Percentiles rank a stretch among this genome's conserved stretches.
These are phyloP conservation scores for Megaceryle torquata DNA, from an alignment of 2,113 vertebrate species.

Conservation along the genomic window DNA sequence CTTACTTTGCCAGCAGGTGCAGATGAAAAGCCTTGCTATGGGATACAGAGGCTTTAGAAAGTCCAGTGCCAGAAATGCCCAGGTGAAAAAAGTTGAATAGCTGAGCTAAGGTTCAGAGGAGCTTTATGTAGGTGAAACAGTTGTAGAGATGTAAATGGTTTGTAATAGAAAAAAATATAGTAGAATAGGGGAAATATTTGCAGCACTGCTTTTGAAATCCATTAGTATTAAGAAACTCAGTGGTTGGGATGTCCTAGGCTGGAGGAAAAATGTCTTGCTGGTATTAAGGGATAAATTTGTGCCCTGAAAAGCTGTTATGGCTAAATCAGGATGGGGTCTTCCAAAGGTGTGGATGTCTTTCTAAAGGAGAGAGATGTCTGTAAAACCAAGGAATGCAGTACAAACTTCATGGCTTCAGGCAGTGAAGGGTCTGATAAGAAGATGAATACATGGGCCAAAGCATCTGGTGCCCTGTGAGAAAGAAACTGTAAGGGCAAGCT, in stretches of 20 bases:
- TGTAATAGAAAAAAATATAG: not conserved
- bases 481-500: not conserved
- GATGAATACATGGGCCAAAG: not conserved
- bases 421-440: not conserved
- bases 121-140: not conserved
- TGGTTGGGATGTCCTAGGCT: not conserved
- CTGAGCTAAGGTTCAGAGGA: not conserved
- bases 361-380: not conserved
- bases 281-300: not conserved
- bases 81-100: not conserved
- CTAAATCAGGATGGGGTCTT: not conserved
- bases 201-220: not conserved
- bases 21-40: not conserved
- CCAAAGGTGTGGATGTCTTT: not conserved
- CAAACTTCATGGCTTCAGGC: not conserved
- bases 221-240: not conserved
- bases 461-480: not conserved
- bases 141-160: not conserved
- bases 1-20: not conserved
- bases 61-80: not conserved
- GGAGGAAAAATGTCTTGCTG: not conserved
- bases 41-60: not conserved
- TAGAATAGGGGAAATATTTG: accelerated
- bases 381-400: not conserved
- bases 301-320: not conserved